Conservation (phyloP, 2,113 vertebrate genomes). For the Lucifuga dentata region DNA sequence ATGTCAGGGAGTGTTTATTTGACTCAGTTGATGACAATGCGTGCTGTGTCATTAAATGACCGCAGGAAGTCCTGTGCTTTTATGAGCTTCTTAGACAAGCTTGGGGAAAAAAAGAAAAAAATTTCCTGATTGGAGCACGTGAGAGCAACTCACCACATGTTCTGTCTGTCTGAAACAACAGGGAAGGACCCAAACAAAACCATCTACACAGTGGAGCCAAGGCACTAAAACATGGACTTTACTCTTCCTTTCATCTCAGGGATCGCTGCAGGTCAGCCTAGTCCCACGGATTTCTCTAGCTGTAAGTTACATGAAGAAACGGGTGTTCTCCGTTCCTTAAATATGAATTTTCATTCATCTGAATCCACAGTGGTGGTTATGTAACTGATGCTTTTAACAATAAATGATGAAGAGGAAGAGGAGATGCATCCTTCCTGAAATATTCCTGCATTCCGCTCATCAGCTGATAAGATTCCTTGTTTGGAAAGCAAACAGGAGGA, state of each 20-base stretch:
- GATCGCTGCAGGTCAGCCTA: slow-evolving; percentile 36
- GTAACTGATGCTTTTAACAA: slow-evolving; percentile 26
- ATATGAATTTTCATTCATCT: slow-evolving; percentile 13
- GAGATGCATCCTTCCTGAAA: slow-evolving; percentile 40
- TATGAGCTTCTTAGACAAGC: slow-evolving; percentile 77
- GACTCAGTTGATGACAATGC: slow-evolving; percentile 79
- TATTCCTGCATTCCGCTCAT: slow-evolving; percentile 51
- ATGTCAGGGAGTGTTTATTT: slow-evolving; percentile 76
- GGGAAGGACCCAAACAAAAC: slow-evolving; percentile 41
- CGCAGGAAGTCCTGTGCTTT: slow-evolving; percentile 80
- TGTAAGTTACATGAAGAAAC: background rate
- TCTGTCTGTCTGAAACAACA: slow-evolving; percentile 65
- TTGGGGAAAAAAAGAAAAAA: slow-evolving; percentile 52
- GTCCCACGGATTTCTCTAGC: background rate
- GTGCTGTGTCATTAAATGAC: slow-evolving; percentile 77
- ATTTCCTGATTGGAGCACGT: slow-evolving; percentile 71
- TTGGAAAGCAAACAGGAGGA: slow-evolving; percentile 62
- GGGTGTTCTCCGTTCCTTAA: background rate
- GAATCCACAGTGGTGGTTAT: slow-evolving; percentile 28
- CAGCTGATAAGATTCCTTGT: slow-evolving; percentile 69
- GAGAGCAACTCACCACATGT: slow-evolving; percentile 63
- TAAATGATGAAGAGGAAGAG: slow-evolving; percentile 40
- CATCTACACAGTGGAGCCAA: slow-evolving; percentile 8
- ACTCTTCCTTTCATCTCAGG: slow-evolving; percentile 33
- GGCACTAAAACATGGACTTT: slow-evolving; percentile 46